Base-by-base conservation (phyloP, 2,888 invertebrate species). In the Heliconius hortense region DNA sequence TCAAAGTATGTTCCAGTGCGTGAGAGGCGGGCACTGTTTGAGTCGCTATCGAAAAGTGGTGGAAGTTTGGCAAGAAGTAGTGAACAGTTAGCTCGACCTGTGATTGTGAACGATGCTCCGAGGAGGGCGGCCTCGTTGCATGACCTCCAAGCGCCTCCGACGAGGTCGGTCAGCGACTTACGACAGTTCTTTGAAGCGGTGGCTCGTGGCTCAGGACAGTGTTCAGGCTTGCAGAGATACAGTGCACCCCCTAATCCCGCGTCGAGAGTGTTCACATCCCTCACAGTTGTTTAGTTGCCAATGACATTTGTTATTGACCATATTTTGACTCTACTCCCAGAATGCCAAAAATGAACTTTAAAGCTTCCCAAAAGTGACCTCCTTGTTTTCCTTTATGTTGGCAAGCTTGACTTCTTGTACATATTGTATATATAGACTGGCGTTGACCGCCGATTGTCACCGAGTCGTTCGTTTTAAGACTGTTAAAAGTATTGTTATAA, bases 151-250 rank as follows among this genome's bases (percentile, higher is more conserved):
- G 93, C 91, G 77, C 93, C 93, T 76, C 94, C 95, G 66, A 92
- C 94, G 78, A 93, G 95, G 35, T 93, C 94, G 31, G 96, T 96
- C 31, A 94, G 96, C 75, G 96, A 96, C 84, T 95, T 96, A 89
- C 95, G 96, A 81, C 95, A 96, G 87, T 96, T 96, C 89, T 96
- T 96, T 88, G 96, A 96, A 84, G 95, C 95, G 63, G 94, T 95
- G 79, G 93, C 93, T 81, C 90, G 93, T 82, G 92, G 93, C 80
- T 87, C 89, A 81, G 88, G 89, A 64, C 81, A 87, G 75, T 85
- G 88, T 28, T 82, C 83, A n/a, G 85, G 85, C 69, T 76, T 86
- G 70, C 90, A 88, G 81, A 85, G 91, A 21, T 88, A 88, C 84
- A 90, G 91, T 81, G 92, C 88, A 69, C 91, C 91, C 39, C 88